Evolutionary conservation across 2,888 invertebrate genomes (phyloP), one percentile per base, ranked within the genome.

Genomic region (Therioaphis trifolii): DNA sequence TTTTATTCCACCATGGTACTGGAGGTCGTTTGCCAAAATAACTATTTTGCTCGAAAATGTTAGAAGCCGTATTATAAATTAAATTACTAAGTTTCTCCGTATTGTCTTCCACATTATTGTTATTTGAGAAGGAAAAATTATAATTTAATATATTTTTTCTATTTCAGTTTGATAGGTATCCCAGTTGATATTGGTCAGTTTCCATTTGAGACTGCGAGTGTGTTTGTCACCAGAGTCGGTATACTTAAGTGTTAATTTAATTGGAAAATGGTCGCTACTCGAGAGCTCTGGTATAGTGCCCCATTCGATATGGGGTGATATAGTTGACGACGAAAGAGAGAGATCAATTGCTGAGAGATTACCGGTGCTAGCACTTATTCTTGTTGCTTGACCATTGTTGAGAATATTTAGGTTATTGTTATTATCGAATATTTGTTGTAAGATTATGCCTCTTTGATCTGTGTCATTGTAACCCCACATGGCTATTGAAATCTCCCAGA

Each of bases 381-480:
- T n/a, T 68, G 68, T 68, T 40, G 40, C 35, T 40, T 66, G 40
- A 12, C 12, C 40, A 66, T 66, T 35, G 7, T 35, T 35, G 7
- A 35, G 7, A 35, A 35, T 35, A 35, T 35, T 35, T 35, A 35
- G 3, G 35, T 35, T 35, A 12, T 68, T 68, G 14, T 40, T 40
- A 12, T 43, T 40, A 68, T 68, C 21, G 21, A 68, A 40, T 68
- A 43, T 68, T 68, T 40, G n/a, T 68, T 35, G 21, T n/a, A 68
- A 21, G 11, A 40, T 68, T n/a, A 3, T 68, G 0, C 68, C 40
- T 35, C 35, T 29, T 66, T 35, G 66, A 9, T 66, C 66, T 2
- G 66, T 35, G 66, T 66, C 35, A 5, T 29, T 66, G 2, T n/a
- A 66, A 18, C 35, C 18, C 35, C 35, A 18, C 35, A 29, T 35